phyloP scores from a whole-genome alignment of 2,888 invertebrate genomes.

The Metacarcinus magister region DNA sequence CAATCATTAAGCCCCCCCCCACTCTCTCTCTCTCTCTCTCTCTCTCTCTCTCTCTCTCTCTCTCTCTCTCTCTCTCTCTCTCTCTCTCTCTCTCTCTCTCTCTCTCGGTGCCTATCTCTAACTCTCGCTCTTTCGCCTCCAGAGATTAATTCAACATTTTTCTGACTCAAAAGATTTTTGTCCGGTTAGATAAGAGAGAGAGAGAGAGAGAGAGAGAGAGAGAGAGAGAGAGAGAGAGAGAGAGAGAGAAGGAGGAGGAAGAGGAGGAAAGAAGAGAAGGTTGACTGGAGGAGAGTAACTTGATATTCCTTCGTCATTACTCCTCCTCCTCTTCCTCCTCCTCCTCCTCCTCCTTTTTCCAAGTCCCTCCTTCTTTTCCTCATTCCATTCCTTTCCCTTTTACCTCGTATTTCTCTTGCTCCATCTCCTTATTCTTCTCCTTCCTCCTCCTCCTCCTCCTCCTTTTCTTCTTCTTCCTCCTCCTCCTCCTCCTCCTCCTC shows the following conservation, averaged over 20 bases:
- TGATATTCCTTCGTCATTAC: conserved; percentile 41
- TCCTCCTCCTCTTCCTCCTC: conserved; percentile 23
- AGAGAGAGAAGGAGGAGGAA: background rate
- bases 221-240: background rate
- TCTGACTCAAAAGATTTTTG: conserved; percentile 36
- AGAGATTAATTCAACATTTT: conserved; percentile 45
- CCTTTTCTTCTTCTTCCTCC: background rate
- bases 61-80: background rate
- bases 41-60: conserved; percentile 26
- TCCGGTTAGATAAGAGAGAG: background rate
- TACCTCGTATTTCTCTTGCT: background rate
- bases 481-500: background rate
- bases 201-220: background rate
- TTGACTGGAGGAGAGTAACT: conserved; percentile 41
- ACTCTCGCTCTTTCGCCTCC: conserved; percentile 39
- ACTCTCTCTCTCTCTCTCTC: background rate
- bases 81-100: background rate
- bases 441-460: background rate
- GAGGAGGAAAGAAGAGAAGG: background rate
- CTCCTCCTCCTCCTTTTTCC: background rate
- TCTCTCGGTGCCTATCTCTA: too few relatives aligned
- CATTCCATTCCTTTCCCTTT: background rate
- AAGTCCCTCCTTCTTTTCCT: background rate
- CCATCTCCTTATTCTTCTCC: background rate
- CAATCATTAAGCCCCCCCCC: background rate